Evolutionary conservation across 2,113 vertebrate species (phyloP), one percentile per base, ranked within the genome.

Genomic region (Pituophis catenifer): DNA sequence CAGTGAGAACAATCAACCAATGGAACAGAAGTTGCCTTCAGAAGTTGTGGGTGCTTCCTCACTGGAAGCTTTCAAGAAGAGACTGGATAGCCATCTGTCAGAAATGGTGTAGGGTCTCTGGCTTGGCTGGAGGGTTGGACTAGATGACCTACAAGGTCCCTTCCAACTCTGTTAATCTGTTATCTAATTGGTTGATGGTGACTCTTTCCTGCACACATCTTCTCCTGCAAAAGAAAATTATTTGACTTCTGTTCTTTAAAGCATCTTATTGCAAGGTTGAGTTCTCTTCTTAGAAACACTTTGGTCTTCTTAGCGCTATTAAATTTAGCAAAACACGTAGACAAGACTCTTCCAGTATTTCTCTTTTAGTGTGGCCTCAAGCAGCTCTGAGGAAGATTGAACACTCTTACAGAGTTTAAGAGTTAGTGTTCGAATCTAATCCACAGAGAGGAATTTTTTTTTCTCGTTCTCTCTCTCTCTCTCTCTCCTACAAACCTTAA

Each of bases 271-370:
- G 94, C 62, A 87, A 1, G 48, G 95, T 93, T 93, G 92, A 65
- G 54, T 95, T 93, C 91, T 92, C 91, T 85, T 96, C 96, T 54
- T 93, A 92, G 93, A 94, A 86, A 85, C 92, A 94, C 94, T 91
- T 85, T 48, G 5, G 93, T 95, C 94, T 89, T 58, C 89, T 87
- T 38, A 0, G 0, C 57, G 70, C 0, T 0, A 93, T 95, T 92
- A 94, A 96, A 92, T 89, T 97, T 50, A 0, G 91, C 93, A 95
- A 91, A 86, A 92, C 92, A 93, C n/a, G 62, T 93, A 95, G 93
- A 94, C 93, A 95, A 57, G 52, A 93, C 26, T 19, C 19, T 54
- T 15, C 92, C 94, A 26, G 55, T 58, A 57, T 13, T 50, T 90
- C 55, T 89, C 91, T 95, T 94, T 91, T 23, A 95, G 2, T 91